phyloP scores from a whole-genome alignment of 2,797 vertebrate species.

The Melanotaenia trifasciata region DNA sequence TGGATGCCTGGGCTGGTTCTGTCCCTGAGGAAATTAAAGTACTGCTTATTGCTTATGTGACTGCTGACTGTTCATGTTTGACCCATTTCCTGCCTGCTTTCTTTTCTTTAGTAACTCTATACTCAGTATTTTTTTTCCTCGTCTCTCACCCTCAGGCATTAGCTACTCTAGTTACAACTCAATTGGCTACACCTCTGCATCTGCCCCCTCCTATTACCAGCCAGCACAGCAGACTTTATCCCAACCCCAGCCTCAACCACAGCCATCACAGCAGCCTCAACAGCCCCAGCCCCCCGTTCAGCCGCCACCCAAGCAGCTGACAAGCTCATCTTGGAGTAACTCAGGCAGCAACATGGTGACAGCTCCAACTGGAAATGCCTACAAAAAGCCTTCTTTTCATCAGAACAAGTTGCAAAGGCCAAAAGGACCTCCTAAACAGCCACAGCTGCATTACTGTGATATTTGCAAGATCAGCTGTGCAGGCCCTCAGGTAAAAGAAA shows the following conservation, averaged over 20 bases:
- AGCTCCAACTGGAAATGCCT: constrained; percentile 57
- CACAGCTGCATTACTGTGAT: constrained; percentile 89
- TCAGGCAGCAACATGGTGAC: constrained; percentile 77
- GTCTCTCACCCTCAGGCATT: constrained; percentile 74
- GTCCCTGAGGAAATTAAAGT: constrained; percentile 14
- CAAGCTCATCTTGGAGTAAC: constrained; percentile 79
- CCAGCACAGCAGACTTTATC: constrained; percentile 71
- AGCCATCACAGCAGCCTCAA: constrained; percentile 66
- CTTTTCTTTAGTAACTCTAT: constrained; percentile 18
- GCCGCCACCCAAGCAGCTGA: constrained; percentile 76
- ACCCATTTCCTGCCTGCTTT: constrained; percentile 29
- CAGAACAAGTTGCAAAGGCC: constrained; percentile 83
- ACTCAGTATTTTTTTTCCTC: constrained; percentile 14
- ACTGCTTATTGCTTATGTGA: constrained; percentile 15
- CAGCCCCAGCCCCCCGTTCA: constrained; percentile 69
- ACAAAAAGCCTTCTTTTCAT: constrained; percentile 80
- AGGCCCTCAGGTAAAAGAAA: constrained; percentile 84
- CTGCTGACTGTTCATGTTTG: constrained; percentile 21
- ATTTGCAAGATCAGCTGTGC: constrained; percentile 92
- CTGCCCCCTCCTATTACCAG: constrained; percentile 82
- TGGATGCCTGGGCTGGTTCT: constrained; percentile 2
- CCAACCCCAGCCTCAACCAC: constrained; percentile 70
- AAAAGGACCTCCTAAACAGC: constrained; percentile 83
- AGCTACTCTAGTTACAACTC: constrained; percentile 80
- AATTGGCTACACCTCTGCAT: constrained; percentile 75